Evolutionary conservation across 2,797 vertebrate species (phyloP).

Genomic region (Glyptemys insculpta): DNA sequence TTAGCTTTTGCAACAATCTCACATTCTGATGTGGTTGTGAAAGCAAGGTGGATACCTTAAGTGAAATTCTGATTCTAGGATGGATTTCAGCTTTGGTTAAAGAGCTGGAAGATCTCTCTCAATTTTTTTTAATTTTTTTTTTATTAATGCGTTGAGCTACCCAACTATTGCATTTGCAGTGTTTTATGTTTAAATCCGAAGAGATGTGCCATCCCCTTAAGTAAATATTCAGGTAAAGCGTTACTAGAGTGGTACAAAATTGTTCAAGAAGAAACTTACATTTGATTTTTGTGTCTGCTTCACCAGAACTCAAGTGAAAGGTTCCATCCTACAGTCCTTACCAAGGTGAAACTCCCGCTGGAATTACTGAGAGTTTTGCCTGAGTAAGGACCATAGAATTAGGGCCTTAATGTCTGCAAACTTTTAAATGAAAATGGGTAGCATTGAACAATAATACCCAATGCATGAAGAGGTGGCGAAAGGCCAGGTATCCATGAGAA

Average conservation of each 20-base stretch:
- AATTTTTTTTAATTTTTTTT: too few relatives aligned
- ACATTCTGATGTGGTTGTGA: conserved; percentile 31
- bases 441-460: neutral
- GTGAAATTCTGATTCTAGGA: neutral
- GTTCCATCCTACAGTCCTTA: neutral
- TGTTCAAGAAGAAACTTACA: rapidly evolving
- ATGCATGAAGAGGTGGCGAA: neutral
- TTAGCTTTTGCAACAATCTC: conserved; percentile 36
- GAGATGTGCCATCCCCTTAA: neutral
- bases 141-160: neutral
- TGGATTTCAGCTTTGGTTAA: conserved; percentile 20
- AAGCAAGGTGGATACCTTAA: conserved; percentile 41
- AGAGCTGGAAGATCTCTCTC: neutral
- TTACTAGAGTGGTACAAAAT: rapidly evolving
- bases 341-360: neutral
- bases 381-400: neutral
- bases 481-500: conserved; percentile 15
- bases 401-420: neutral
- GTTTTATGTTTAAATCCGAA: neutral
- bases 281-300: neutral
- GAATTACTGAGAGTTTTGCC: neutral
- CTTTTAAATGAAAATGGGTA: neutral
- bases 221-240: neutral
- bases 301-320: rapidly evolving
- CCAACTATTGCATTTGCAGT: neutral